Conservation (phyloP, 1,140 invertebrate species). For the Zaprionus taronus region DNA sequence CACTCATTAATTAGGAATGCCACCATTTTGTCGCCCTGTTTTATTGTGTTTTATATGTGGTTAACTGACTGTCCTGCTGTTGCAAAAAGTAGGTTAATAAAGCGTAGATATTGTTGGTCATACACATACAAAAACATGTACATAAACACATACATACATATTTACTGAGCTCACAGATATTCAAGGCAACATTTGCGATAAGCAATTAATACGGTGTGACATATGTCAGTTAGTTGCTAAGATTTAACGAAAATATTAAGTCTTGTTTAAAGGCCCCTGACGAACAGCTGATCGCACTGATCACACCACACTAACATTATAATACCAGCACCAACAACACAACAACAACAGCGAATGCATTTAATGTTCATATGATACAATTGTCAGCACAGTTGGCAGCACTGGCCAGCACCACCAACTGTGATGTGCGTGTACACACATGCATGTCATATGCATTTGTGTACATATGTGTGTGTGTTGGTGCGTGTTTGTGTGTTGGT, state of each 20-base stretch:
- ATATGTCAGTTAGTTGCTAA: constrained; percentile 13
- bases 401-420: constrained; percentile 24
- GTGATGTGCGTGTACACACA: constrained; percentile 8
- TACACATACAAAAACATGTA: not conserved
- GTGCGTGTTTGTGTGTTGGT: constrained; percentile 39
- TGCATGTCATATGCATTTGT: not conserved
- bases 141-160: constrained; percentile 5
- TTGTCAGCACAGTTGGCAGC: constrained; percentile 38
- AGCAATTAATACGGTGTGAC: constrained; percentile 9
- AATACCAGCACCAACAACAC: constrained; percentile 6
- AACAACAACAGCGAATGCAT: constrained; percentile 27
- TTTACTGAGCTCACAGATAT: constrained; percentile 3
- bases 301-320: constrained; percentile 30
- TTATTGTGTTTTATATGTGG: constrained; percentile 15
- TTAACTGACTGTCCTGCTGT: constrained; percentile 35
- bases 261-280: constrained; percentile 15
- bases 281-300: constrained; percentile 46
- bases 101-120: constrained; percentile 17
- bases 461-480: constrained; percentile 6
- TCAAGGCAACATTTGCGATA: constrained; percentile 36
- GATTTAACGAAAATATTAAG: constrained; percentile 31
- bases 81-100: constrained; percentile 27
- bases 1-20: constrained; percentile 41
- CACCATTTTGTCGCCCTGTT: constrained; percentile 21
- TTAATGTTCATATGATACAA: constrained; percentile 35